Evolutionary conservation across 2,888 invertebrate species (phyloP), one percentile per base, ranked within the genome.

Genomic region (Chloroclysta siterata): DNA sequence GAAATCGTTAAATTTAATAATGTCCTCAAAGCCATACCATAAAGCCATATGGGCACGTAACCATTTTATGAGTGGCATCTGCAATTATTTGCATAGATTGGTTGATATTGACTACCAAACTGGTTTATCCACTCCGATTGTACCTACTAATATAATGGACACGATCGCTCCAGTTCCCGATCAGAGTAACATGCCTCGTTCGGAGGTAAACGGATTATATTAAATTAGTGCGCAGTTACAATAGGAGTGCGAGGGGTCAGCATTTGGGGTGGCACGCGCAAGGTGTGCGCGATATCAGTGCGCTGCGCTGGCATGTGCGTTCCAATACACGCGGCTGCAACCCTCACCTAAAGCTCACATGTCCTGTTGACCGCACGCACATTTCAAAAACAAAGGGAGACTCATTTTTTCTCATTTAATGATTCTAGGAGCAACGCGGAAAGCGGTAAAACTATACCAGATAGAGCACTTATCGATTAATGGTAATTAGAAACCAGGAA

Each of bases 231-330:
- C 57, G 52, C 59, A 59, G 66, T 63, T 46, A 82, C 80, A 84
- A 82, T 77, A 69, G 77, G 81, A 84, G 81, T 78, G 78, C 76
- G 75, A 79, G 77, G 90, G 90, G 90, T 88, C 87, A 84, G 81
- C 81, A 42, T 14, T 79, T 70, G 85, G 88, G 88, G 88, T 83
- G 83, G 77, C 83, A 69, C 69, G 81, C 87, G 90, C 92, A 92
- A 92, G 93, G 92, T 92, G 93, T 90, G 86, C 81, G 75, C 85
- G 85, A 83, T 92, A 92, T 91, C 93, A 91, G 83, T 80, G 91
- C 90, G 78, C 74, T 69, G 90, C 89, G 77, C 75, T 69, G 65
- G 82, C 90, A 89, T 89, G 91, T 89, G 89, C 87, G 91, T 88
- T 87, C 90, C 90, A 82, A 88, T 79, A 86, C 88, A 87, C 82